These are phyloP conservation scores for Notothenia coriiceps DNA, from an alignment of 2,113 vertebrate genomes.

Conservation along the genomic window DNA sequence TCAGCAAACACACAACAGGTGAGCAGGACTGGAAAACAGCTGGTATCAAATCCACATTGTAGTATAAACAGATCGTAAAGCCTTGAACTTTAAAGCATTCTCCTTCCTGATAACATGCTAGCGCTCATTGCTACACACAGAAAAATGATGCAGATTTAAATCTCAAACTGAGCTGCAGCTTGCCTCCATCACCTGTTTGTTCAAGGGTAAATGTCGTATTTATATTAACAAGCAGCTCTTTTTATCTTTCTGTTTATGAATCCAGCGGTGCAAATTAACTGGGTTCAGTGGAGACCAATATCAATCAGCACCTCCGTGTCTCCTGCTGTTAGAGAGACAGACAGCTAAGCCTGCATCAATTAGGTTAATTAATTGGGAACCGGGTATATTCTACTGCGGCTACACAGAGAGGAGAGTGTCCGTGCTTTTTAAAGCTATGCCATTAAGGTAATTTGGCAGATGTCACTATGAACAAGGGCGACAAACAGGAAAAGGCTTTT, in stretches of 20 bases:
- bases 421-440: conserved; percentile 14
- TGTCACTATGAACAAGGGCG: background rate
- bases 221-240: conserved; percentile 9
- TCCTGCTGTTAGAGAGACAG: conserved; percentile 31
- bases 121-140: background rate
- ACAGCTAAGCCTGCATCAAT: conserved; percentile 48
- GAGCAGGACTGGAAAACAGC: background rate
- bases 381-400: conserved; percentile 44
- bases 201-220: conserved; percentile 15
- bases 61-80: no score
- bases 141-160: conserved; percentile 13
- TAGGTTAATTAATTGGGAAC: conserved; percentile 65
- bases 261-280: conserved; percentile 14
- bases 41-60: background rate
- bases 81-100: background rate
- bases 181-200: conserved; percentile 19
- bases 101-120: background rate
- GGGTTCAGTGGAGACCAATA: conserved; percentile 19
- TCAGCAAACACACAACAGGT: conserved; percentile 2
- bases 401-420: conserved; percentile 17
- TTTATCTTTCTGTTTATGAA: conserved; percentile 8
- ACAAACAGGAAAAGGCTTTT: background rate
- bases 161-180: conserved; percentile 9
- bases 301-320: background rate
- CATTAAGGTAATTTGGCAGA: conserved; percentile 26